Conservation (phyloP, 2,797 vertebrate genomes). For the Lithobates sylvaticus region DNA sequence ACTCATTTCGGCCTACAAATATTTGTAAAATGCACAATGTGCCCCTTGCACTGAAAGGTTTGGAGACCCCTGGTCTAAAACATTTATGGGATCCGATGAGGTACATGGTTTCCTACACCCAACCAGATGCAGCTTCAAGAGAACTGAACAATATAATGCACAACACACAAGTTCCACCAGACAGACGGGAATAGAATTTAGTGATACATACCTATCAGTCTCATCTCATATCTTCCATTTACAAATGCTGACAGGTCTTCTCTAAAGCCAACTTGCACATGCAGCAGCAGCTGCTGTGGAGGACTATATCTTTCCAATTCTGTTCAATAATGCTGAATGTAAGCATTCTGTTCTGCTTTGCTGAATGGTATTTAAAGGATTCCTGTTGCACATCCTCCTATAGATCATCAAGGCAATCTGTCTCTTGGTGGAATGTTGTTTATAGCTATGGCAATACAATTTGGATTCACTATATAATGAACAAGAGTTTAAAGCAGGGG, state of each 20-base stretch:
- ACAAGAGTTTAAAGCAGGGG: neutral
- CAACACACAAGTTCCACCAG: neutral
- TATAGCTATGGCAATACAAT: neutral
- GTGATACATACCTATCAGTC: neutral
- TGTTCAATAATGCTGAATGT: neutral
- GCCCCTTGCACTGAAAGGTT: too few relatives aligned
- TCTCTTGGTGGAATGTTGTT: neutral
- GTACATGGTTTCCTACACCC: neutral
- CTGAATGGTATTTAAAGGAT: neutral
- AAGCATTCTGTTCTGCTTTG: neutral
- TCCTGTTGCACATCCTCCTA: neutral
- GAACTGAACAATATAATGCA: too few relatives aligned
- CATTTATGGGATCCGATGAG: neutral
- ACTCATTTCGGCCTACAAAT: too few relatives aligned
- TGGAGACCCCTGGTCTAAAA: neutral
- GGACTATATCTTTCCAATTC: neutral
- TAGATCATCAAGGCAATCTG: too few relatives aligned
- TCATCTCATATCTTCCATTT: neutral
- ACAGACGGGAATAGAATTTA: neutral
- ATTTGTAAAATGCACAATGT: too few relatives aligned
- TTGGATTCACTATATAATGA: neutral
- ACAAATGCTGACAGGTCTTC: too few relatives aligned
- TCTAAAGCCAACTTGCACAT: neutral
- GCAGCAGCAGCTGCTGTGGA: neutral
- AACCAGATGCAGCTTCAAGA: too few relatives aligned